phyloP scores from a whole-genome alignment of 2,113 vertebrate species.

The Syrmaticus mikado region DNA sequence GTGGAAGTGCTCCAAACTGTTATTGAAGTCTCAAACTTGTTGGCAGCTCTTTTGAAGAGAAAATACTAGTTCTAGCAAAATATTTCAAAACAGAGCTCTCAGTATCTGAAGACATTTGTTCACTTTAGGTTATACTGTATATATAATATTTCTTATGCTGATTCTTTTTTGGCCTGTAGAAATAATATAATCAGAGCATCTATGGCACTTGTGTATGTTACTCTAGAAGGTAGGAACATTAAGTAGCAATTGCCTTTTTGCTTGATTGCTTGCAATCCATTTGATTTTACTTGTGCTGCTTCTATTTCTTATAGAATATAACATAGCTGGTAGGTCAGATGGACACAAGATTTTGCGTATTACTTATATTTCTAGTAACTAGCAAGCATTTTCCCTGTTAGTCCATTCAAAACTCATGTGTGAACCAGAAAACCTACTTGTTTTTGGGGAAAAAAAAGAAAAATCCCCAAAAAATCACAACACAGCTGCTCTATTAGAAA shows the following conservation, averaged over 20 bases:
- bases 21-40: background rate
- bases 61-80: background rate
- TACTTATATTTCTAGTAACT: background rate
- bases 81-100: background rate
- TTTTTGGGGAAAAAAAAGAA: background rate
- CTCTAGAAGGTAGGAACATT: background rate
- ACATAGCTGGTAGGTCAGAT: background rate
- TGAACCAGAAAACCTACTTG: background rate
- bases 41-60: background rate
- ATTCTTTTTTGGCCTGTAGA: background rate
- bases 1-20: background rate
- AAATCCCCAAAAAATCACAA: background rate
- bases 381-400: background rate
- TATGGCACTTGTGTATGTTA: background rate
- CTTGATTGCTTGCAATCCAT: background rate
- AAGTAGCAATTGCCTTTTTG: background rate
- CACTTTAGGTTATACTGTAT: accelerated
- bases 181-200: background rate
- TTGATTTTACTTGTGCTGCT: background rate
- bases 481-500: background rate
- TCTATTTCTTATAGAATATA: background rate
- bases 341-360: background rate
- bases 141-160: background rate
- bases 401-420: background rate
- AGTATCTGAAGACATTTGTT: background rate